These are phyloP conservation scores for Micromesistius poutassou DNA, from an alignment of 2,797 vertebrate species.

Conservation along the genomic window DNA sequence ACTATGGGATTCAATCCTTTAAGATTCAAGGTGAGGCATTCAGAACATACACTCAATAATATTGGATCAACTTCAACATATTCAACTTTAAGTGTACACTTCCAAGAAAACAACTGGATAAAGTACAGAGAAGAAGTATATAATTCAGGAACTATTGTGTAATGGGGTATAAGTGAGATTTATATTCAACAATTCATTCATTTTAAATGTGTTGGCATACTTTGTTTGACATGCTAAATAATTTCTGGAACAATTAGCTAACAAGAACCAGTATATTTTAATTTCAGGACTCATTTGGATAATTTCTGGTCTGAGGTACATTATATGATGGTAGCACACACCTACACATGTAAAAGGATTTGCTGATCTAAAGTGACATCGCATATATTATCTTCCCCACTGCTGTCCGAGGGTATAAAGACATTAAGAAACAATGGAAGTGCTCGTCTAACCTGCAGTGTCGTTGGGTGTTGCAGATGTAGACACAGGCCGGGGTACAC, in stretches of 20 bases:
- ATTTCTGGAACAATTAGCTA: too few relatives aligned
- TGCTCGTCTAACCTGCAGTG: conserved; percentile 22
- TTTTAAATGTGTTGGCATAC: not conserved
- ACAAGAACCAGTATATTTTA: too few relatives aligned
- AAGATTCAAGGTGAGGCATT: not conserved
- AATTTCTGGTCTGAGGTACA: too few relatives aligned
- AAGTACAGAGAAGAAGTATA: too few relatives aligned
- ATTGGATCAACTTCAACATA: not conserved
- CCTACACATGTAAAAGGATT: too few relatives aligned
- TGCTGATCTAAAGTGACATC: too few relatives aligned
- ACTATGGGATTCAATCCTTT: not conserved
- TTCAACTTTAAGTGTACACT: not conserved
- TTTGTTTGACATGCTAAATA: too few relatives aligned
- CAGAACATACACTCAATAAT: not conserved
- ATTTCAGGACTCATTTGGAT: too few relatives aligned
- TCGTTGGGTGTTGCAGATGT: conserved; percentile 60
- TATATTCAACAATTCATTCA: not conserved
- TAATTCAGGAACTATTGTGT: not conserved
- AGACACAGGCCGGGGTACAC: conserved; percentile 64
- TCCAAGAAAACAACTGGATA: not conserved
- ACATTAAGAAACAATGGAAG: conserved; percentile 10
- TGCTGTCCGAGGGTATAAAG: conserved; percentile 12
- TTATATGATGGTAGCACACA: too few relatives aligned
- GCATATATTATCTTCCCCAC: not conserved
- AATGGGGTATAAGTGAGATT: not conserved